A percentile compares a stretch with the other conserved stretches of the same genome.
phyloP scores from a whole-genome alignment of 2,888 invertebrate species.

The Pyralis farinalis region DNA sequence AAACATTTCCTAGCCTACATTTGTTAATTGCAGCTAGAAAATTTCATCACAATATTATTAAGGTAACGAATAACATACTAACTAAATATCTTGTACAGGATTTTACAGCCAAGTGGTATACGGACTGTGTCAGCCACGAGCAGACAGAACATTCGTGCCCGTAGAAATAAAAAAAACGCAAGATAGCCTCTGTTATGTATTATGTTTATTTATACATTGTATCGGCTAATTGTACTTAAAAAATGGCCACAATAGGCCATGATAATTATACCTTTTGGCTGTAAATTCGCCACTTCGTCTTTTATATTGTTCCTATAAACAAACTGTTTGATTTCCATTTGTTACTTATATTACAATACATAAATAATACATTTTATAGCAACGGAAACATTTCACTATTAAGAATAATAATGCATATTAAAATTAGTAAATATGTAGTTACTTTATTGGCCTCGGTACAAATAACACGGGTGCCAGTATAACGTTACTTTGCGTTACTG shows the following conservation, averaged over 20 bases:
- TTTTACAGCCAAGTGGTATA: constrained; percentile 43
- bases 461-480: constrained; percentile 16
- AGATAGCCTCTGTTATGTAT: constrained; percentile 26
- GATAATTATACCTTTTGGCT: constrained; percentile 35
- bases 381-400: constrained; percentile 32
- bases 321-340: constrained; percentile 42
- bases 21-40: constrained; percentile 1
- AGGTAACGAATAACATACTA: constrained; percentile 14
- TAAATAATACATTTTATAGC: constrained; percentile 51
- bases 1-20: not conserved
- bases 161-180: constrained; percentile 26
- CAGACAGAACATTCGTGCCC: constrained; percentile 2
- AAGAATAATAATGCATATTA: constrained; percentile 34
- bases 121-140: constrained; percentile 4
- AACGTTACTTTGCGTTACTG: too few species aligned
- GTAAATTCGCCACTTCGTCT: constrained; percentile 39
- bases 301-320: constrained; percentile 40
- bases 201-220: constrained; percentile 27
- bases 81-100: constrained; percentile 20
- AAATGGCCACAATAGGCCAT: constrained; percentile 26
- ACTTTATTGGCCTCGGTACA: constrained; percentile 24
- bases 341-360: constrained; percentile 55
- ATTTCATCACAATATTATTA: constrained; percentile 1
- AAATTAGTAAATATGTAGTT: constrained; percentile 23
- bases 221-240: constrained; percentile 35